Evolutionary conservation across 2,888 invertebrate species (phyloP).

Genomic region (Eupsilia transversa): DNA sequence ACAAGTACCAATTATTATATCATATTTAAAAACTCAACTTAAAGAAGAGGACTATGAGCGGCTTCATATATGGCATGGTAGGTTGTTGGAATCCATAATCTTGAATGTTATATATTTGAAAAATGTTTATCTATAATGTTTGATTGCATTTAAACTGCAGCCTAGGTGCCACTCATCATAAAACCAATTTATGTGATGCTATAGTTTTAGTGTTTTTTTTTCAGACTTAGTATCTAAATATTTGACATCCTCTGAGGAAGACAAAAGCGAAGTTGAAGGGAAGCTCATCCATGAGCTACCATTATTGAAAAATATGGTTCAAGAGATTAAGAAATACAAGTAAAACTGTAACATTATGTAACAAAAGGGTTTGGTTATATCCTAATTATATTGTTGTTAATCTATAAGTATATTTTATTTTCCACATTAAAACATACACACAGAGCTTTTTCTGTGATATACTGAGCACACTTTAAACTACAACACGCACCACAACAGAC

Average conservation of each 20-base stretch:
- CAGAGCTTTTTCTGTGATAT: neutral
- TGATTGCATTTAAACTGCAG: neutral
- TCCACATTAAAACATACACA: neutral
- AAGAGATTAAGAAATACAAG: slow-evolving; percentile 85
- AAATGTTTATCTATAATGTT: neutral
- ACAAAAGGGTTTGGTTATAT: slow-evolving; percentile 18
- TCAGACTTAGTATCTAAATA: slow-evolving; percentile 85
- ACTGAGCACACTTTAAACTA: neutral
- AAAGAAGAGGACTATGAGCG: slow-evolving; percentile 91
- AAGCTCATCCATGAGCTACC: slow-evolving; percentile 81
- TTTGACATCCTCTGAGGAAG: slow-evolving; percentile 81
- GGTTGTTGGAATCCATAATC: slow-evolving; percentile 57
- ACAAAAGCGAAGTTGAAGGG: slow-evolving; percentile 77
- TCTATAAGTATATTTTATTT: neutral
- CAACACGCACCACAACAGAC: neutral
- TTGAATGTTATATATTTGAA: neutral
- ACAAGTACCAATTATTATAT: slow-evolving; percentile 95
- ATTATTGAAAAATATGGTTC: slow-evolving; percentile 80
- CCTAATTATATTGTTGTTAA: slow-evolving; percentile 26
- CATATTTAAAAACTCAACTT: slow-evolving; percentile 93
- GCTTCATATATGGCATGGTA: slow-evolving; percentile 95
- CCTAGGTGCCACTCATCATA: neutral
- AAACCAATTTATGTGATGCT: neutral
- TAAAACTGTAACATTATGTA: slow-evolving; percentile 57
- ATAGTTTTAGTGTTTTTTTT: slow-evolving; percentile 2